Base-by-base conservation (phyloP, 2,113 vertebrate species). In the Tupaia chinensis region DNA sequence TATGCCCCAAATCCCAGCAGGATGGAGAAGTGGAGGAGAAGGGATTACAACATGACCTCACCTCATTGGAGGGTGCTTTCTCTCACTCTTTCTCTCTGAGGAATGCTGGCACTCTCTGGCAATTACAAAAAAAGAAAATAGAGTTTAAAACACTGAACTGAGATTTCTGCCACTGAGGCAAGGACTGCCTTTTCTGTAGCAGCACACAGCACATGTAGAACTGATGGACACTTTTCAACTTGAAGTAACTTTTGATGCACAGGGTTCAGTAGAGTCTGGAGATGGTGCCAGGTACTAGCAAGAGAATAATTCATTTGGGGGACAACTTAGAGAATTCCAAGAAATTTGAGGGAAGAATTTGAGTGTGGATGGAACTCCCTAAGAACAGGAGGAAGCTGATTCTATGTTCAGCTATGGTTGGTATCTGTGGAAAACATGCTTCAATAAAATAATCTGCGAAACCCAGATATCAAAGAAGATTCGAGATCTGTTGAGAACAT, bases 151-250 rank as follows among this genome's bases (percentile, higher is more conserved):
- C 82, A 77, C 12, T 19, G 61, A 17, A 34, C 27, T 61, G 22
- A 17, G 60, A 74, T 23, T 14, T 68, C 0, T 2, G 19, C 58
- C 17, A 8, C 15, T 23, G 8, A 72, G 3, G 10, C 14, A 14
- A 61, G 53, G 13, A 44, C 11, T 19, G 15, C 44, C 22, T 11
- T 25, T 60, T 17, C 3, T 32, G 5, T 13, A 9, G 32, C 25
- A 11, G 63, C 10, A 2, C 3, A 2, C 4, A 29, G 29, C 1
- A 1, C 23, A n/a, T 13, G 2, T 15, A 8, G 7, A 25, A 7
- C 2, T 27, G 15, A 78, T 61, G 32, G 27, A 9, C 25, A 14
- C 53, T 63, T 32, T 53, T 74, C 53, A 32, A 10, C 16, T 19
- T 20, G 29, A 80, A 56, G 23, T 85, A 73, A 56, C 53, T 11